Evolutionary conservation across 2,797 vertebrate genomes (phyloP), one percentile per base, ranked within the genome.

Genomic region (Sebastes iracundus): DNA sequence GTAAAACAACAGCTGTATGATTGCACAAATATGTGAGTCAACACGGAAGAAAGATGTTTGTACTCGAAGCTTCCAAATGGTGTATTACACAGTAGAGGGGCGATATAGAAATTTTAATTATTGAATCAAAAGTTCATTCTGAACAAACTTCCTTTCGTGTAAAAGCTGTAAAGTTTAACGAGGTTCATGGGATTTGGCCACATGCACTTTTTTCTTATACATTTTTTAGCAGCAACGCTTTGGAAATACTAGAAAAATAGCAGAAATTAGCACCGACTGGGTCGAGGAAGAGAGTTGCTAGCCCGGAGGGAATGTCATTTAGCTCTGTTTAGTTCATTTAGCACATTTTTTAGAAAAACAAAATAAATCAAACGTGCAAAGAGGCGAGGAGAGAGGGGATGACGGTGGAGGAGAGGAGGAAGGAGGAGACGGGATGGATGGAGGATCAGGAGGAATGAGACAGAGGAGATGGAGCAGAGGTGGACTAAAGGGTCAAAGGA

Each of bases 351-450:
- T n/a, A n/a, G 58, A 55, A 42, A 69, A 79, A 70, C 49, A 49
- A 79, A 77, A 88, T 79, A 59, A 86, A 86, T 86, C 78, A 86
- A 81, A 79, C 22, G 49, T 61, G n/a, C 28, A 33, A 28, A 28
- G 42, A 55, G 16, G 13, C 14, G 4, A 73, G 16, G 12, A 64
- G 4, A 14, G 33, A 27, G 53, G 35, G 46, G 61, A 30, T 46
- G 42, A 46, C 16, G 42, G 0, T 46, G 33, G 22, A 49, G 4
- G 4, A 30, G 49, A n/a, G 20, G 14, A 33, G 20, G 22, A 49
- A 12, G 16, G 8, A 68, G 18, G n/a, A 53, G 53, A 11, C 6
- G 3, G 16, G 35, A 46, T 18, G 42, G 23, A 52, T 2, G 30
- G 23, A 65, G 55, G 56, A 35, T 27, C 5, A 16, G 32, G 56